Evolutionary conservation across 2,888 invertebrate genomes (phyloP), one percentile per base, ranked within the genome.

Genomic region (Sussaba pulchella): DNA sequence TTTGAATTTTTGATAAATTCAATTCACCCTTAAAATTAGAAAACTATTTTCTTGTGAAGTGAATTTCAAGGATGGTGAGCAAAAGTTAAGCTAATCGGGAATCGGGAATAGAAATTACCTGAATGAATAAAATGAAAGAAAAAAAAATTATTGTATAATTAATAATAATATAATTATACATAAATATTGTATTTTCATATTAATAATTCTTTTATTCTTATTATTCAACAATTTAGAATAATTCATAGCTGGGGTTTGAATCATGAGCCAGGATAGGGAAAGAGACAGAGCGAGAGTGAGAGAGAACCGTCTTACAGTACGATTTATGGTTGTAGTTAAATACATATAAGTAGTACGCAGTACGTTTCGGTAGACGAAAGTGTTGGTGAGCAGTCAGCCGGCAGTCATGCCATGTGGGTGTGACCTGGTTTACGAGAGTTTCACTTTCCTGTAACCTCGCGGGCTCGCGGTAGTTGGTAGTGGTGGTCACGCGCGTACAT

Each of bases 371-470:
- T 70, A 69, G 21, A 54, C 66, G 61, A 19, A 47, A 77, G 72
- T 71, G 59, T 47, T 61, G 66, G 69, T 50, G 45, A 69, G 47
- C 61, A 57, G 36, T 52, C 26, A 74, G 67, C 64, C 70, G 73
- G 71, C 69, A 71, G 54, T 70, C 61, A 69, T 86, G 85, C 89
- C 89, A 92, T 92, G 91, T 92, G 91, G 91, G 92, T 92, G 92
- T 92, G 92, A 92, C 92, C 92, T 90, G 90, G 89, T 92, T 92
- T 92, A 89, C 90, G 88, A 91, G 91, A 92, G 92, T 92, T 92
- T 92, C 92, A 92, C 92, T 92, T 91, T 91, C 91, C 91, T 91
- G 91, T 90, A 89, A 88, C 88, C 88, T 88, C 87, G 87, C 78
- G 24, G 64, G 85, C 82, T 61, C 77, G 43, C 69, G 69, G 10